Evolutionary conservation across 2,113 vertebrate species (phyloP), one percentile per base, ranked within the genome.

Genomic region (Osmerus mordax): DNA sequence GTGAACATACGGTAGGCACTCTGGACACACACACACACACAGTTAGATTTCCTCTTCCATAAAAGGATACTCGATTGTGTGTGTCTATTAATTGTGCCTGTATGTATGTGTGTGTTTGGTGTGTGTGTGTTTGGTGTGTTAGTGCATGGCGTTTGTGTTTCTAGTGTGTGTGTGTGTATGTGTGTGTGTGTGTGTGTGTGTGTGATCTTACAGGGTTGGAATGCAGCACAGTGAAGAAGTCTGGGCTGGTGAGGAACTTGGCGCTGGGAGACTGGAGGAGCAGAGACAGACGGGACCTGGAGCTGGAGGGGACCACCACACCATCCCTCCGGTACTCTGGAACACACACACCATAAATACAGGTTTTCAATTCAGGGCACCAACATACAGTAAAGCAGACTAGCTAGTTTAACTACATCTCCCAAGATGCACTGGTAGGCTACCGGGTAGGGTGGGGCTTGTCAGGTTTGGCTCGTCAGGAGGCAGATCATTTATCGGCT

Each of bases 181-280:
- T 21, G 1, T 21, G 21, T 36, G 58, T 61, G 58, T 21, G 13
- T 51, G 58, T 59, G 58, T 52, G 58, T 62, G 32, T 51, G 69
- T 15, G 19, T 18, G 53, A 18, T 28, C 95, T 89, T 86, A 98
- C 97, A 86, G 95, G 95, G 94, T 97, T 98, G 89, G 96, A 97
- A 95, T 98, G 97, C 91, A 98, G 95, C 92, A 98, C 94, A 84
- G 95, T 95, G 92, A 98, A 98, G 94, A 98, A 98, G 88, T 98
- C 97, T 12, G 97, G 95, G 93, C 96, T 98, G 91, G 94, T 96
- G 88, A 98, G 95, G 85, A 98, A 98, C 88, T 96, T 98, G 86
- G 96, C 96, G 55, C 95, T 94, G 52, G 97, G 95, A 32, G 97
- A 98, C 89, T 98, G 95, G 67, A 98, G 92, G 78, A 98, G 91